phyloP scores from a whole-genome alignment of 2,888 invertebrate species.

The Maniola hyperantus region DNA sequence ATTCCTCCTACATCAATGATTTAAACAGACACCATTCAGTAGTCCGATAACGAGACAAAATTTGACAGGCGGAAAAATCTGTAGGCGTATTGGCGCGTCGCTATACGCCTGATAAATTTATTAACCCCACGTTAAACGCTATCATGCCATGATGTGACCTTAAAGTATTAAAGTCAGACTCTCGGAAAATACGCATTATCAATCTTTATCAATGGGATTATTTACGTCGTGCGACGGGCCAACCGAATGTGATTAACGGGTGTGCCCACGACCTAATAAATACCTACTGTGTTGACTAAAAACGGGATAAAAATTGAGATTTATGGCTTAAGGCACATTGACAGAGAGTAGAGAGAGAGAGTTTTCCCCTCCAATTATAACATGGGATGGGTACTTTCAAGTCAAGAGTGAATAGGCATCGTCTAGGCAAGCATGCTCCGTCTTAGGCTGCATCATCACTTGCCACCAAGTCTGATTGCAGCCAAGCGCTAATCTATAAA shows the following conservation, averaged over 20 bases:
- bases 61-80: background rate
- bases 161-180: slow-evolving; percentile 18
- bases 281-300: slow-evolving; percentile 4
- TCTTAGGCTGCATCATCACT: too few species aligned
- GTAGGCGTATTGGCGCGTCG: background rate
- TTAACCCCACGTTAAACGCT: slow-evolving; percentile 2
- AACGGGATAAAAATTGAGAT: slow-evolving; percentile 3
- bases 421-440: too few species aligned
- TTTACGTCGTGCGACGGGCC: slow-evolving; percentile 47
- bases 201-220: slow-evolving; percentile 51
- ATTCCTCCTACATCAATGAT: too few species aligned
- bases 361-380: too few species aligned
- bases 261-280: slow-evolving; percentile 41
- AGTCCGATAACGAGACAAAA: background rate
- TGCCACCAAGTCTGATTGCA: too few species aligned
- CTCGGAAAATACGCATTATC: slow-evolving; percentile 3
- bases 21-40: too few species aligned
- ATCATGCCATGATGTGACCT: background rate
- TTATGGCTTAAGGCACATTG: background rate
- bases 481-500: too few species aligned
- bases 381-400: too few species aligned
- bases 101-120: background rate
- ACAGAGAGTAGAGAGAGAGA: too few species aligned
- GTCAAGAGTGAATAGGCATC: too few species aligned
- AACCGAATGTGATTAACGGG: slow-evolving; percentile 56